These are phyloP conservation scores for Coregonus clupeaformis DNA, from an alignment of 2,113 vertebrate genomes.

Conservation along the genomic window DNA sequence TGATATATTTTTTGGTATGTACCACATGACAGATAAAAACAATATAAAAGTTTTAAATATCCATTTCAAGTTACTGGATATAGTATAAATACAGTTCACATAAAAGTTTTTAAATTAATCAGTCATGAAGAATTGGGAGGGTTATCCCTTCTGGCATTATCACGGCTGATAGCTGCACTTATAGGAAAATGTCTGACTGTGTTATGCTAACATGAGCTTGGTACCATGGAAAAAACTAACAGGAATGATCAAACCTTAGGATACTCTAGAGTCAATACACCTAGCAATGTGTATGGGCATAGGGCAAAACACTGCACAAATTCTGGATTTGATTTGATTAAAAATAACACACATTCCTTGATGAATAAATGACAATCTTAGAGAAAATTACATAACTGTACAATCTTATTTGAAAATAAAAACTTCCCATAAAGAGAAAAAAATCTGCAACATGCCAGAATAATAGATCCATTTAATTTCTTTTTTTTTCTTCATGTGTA, in stretches of 20 bases:
- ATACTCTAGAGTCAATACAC: too few species aligned
- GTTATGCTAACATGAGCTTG: neutral
- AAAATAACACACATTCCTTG: conserved; percentile 3
- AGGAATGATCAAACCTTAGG: too few species aligned
- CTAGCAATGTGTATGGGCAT: too few species aligned
- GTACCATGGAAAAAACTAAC: neutral
- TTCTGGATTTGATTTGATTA: neutral
- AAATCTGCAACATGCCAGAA: neutral
- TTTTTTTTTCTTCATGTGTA: too few species aligned
- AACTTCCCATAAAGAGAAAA: conserved; percentile 3
- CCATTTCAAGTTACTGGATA: neutral
- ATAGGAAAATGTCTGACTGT: neutral
- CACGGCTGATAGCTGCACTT: neutral
- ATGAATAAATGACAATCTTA: conserved; percentile 16
- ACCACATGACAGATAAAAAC: neutral
- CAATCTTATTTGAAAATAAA: neutral
- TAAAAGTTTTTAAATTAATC: neutral
- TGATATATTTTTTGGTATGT: neutral
- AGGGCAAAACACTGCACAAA: neutral
- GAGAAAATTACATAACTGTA: conserved; percentile 3
- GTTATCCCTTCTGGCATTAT: neutral
- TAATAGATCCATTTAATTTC: neutral
- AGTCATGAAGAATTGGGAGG: neutral
- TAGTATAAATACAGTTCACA: neutral
- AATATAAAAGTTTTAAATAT: neutral